These are phyloP conservation scores for Rafetus swinhoei DNA, from an alignment of 2,113 vertebrate genomes.

Conservation along the genomic window DNA sequence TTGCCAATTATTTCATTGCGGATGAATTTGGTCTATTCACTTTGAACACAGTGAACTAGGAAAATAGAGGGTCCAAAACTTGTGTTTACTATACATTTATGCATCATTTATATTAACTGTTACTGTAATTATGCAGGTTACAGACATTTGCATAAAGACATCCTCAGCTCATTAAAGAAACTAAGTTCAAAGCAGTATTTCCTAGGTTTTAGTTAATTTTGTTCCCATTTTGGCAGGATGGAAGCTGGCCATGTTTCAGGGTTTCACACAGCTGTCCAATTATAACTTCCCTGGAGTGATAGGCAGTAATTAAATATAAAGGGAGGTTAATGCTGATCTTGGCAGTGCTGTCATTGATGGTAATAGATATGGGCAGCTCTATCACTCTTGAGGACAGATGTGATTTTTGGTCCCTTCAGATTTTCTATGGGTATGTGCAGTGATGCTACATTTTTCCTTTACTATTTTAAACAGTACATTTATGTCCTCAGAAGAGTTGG, in stretches of 20 bases:
- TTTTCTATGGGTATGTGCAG: neutral
- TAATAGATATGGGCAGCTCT: conserved; percentile 27
- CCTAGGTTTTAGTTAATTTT: neutral
- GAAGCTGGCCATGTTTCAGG: neutral
- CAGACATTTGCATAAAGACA: neutral
- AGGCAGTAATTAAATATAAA: conserved; percentile 48
- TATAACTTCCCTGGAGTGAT: conserved; percentile 24
- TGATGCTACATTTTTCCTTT: neutral
- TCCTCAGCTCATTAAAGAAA: neutral
- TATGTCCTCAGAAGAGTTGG: neutral
- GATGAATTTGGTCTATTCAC: neutral
- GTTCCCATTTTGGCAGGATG: neutral
- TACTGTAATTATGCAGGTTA: neutral
- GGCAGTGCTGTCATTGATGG: neutral
- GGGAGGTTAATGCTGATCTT: conserved; percentile 32
- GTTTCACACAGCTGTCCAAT: conserved; percentile 16
- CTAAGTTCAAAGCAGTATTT: neutral
- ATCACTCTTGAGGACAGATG: neutral
- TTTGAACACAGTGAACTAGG: neutral
- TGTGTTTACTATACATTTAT: neutral
- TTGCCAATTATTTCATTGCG: neutral
- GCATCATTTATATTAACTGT: neutral
- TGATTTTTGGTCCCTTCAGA: conserved; percentile 16
- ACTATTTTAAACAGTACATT: neutral
- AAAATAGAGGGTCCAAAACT: neutral